phyloP scores from a whole-genome alignment of 2,113 vertebrate species.

The Bubalus kerabau region DNA sequence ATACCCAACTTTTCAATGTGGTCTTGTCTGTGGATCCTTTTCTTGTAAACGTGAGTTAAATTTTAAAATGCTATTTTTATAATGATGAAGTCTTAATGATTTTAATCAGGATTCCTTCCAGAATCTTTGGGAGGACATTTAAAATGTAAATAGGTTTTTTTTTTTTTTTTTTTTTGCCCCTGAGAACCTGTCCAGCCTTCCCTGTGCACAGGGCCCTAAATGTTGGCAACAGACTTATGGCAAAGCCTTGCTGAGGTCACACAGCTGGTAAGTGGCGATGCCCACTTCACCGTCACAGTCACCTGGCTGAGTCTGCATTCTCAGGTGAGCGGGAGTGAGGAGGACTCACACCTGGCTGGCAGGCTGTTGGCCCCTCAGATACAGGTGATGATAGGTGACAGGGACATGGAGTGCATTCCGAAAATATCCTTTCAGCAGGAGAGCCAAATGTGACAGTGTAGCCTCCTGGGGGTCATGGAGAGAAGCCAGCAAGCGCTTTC shows the following conservation, averaged over 20 bases:
- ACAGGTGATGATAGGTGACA: fast-evolving
- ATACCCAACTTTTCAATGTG: neutral
- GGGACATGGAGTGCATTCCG: neutral
- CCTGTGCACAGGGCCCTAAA: neutral
- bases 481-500: fast-evolving
- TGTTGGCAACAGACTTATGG: neutral
- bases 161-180: neutral
- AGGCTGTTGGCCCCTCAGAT: neutral
- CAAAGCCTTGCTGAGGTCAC: neutral
- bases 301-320: neutral
- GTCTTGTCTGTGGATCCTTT: neutral
- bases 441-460: fast-evolving
- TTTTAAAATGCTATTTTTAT: neutral
- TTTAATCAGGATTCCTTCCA: neutral
- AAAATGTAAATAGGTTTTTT: neutral
- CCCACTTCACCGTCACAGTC: neutral
- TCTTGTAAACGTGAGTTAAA: neutral
- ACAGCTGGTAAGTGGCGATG: neutral
- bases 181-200: neutral
- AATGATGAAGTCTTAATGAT: neutral
- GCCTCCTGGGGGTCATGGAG: fast-evolving
- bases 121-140: neutral
- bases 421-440: too few species aligned
- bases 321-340: neutral
- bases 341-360: neutral